A percentile compares a stretch with the other conserved stretches of the same genome.
phyloP scores from a whole-genome alignment of 2,113 vertebrate genomes.

The Tachuris rubrigastra region DNA sequence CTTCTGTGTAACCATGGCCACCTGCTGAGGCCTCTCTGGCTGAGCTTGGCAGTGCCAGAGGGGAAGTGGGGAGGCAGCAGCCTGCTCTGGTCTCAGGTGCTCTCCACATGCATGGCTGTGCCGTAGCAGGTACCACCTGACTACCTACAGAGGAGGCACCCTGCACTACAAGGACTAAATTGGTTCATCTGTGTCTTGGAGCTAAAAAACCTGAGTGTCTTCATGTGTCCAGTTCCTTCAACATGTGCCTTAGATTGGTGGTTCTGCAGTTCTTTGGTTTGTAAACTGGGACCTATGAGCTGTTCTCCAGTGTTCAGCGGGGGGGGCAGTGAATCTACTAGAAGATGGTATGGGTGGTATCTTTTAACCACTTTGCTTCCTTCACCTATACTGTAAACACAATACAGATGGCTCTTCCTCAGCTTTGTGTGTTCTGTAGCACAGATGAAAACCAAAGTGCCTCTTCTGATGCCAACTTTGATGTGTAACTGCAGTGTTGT shows the following conservation, averaged over 20 bases:
- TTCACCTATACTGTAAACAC: not conserved
- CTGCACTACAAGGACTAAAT: not conserved
- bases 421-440: not conserved
- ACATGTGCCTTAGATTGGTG: not conserved
- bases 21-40: not conserved
- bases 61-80: not conserved
- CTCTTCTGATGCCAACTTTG: not conserved
- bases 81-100: not conserved
- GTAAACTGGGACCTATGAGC: not conserved
- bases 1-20: not conserved
- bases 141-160: not conserved
- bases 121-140: not conserved
- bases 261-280: not conserved
- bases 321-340: not conserved
- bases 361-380: not conserved
- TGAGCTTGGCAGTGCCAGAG: not conserved
- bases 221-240: not conserved
- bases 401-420: not conserved
- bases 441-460: not conserved
- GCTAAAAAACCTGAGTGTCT: not conserved
- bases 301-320: not conserved
- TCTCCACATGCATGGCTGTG: fast-evolving
- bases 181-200: fast-evolving
- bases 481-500: not conserved
- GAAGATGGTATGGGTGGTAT: not conserved